A percentile compares a stretch with the other conserved stretches of the same genome.
Conservation (phyloP, 2,113 vertebrate species). For the Scortum barcoo region DNA sequence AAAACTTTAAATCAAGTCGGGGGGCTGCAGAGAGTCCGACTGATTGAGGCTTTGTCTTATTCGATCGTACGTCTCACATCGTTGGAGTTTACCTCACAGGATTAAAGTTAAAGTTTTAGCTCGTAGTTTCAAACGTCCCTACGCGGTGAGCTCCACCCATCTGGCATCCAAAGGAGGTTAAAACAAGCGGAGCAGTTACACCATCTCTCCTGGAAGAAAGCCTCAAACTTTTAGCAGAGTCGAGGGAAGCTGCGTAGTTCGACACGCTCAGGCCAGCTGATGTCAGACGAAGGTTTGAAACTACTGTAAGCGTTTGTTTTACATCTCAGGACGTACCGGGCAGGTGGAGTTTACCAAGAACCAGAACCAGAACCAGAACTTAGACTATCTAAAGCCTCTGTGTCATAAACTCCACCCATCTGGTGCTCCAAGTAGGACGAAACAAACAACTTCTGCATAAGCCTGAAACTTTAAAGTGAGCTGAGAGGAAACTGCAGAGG, state of each 20-base stretch:
- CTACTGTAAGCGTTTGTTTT: not conserved
- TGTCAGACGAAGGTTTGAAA: not conserved
- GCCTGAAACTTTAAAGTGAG: not conserved
- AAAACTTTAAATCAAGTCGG: not conserved
- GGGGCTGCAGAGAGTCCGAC: not conserved
- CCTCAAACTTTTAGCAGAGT: not conserved
- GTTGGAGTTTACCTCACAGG: not conserved
- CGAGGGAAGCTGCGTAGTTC: not conserved
- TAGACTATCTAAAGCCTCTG: not conserved
- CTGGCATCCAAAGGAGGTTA: not conserved
- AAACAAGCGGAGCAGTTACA: slow-evolving; percentile 1
- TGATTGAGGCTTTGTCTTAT: slow-evolving; percentile 15
- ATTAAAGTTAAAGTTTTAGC: not conserved
- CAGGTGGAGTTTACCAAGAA: not conserved
- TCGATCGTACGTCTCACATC: not conserved
- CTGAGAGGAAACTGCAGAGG: not conserved
- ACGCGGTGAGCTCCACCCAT: slow-evolving; percentile 1
- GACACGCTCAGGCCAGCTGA: too few species aligned
- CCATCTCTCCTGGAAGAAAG: not conserved
- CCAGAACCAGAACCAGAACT: too few species aligned
- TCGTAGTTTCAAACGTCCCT: too few species aligned
- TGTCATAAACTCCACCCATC: slow-evolving; percentile 12
- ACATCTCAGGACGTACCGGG: not conserved
- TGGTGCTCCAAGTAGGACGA: not conserved
- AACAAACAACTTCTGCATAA: not conserved